Evolutionary conservation across 2,888 invertebrate species (phyloP), one percentile per base, ranked within the genome.

Genomic region (Amphiduros pacificus): DNA sequence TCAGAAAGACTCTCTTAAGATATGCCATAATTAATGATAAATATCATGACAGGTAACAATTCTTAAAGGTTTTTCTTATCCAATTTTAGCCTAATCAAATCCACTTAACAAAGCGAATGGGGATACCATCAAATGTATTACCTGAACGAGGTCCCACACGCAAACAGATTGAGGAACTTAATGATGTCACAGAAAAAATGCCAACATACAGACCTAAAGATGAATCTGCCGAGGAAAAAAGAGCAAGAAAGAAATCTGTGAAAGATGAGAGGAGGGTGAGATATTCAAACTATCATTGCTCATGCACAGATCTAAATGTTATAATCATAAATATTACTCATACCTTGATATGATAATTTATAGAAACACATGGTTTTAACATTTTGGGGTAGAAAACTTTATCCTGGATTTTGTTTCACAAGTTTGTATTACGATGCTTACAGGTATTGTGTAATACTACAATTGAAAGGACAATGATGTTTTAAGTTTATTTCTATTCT

Each of bases 211-310:
- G 77, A 63, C 73, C 76, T 4, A 72, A 68, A 51, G 75, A 71
- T 49, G 82, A 82, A 65, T 74, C 75, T 2, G 41, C 69, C 3
- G 77, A 80, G 28, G 82, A 81, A 56, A 74, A 71, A 60, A 71
- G 65, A 54, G 67, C 67, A 2, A 71, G 82, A 28, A 82, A 82
- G 63, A 66, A 73, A 29, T 76, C 77, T 1, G 64, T 80, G 4
- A 82, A 81, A 64, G 73, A 74, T 26, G 76, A 79, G 50, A 71
- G 77, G 69, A 75, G 67, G 73, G 79, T 77, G 59, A 44, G 52
- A 11, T 20, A 4, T 26, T n/a, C 17, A n/a, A n/a, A n/a, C n/a
- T n/a, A n/a, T n/a, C n/a, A n/a, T n/a, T n/a, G n/a, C n/a, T n/a
- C n/a, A n/a, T n/a, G n/a, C n/a, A n/a, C n/a, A n/a, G n/a, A n/a